Evolutionary conservation across 2,113 vertebrate genomes (phyloP), one percentile per base, ranked within the genome.

Genomic region (Guaruba guarouba): DNA sequence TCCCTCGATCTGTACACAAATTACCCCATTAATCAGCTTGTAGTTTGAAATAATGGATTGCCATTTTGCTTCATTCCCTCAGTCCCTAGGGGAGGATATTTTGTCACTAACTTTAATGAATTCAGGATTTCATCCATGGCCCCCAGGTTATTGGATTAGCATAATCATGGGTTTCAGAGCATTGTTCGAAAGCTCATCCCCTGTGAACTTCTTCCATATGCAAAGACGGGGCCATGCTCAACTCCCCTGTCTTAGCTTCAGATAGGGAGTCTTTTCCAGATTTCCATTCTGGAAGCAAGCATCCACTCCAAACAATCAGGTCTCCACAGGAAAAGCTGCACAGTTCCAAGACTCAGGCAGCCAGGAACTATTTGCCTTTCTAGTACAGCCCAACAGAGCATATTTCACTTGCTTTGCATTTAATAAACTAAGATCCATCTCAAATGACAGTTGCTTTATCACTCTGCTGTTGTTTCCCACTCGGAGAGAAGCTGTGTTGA

Each of bases 51-150:
- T 91, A 95, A 95, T 82, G 70, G 85, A 95, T 95, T 94, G 88
- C 68, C 43, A 75, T 77, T 95, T 95, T 92, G 89, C 44, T 89
- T 91, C 89, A 41, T 82, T 93, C 81, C 70, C 62, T 35, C 31
- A 54, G 70, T 88, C 93, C 81, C 86, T 37, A 20, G 86, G 70
- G 81, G 44, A 88, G 62, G 81, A 92, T 92, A 93, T 94, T 97
- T 92, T 95, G 86, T 94, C 94, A 93, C 92, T 88, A 92, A 92
- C 59, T 94, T 94, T 94, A 96, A 96, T 95, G 94, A 94, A 96
- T 94, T 97, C 94, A 94, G 92, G 91, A 96, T 93, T 97, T 97
- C 86, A 96, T 95, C 92, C 92, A 77, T 39, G 51, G 94, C 88
- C 88, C 93, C 74, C 75, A 31, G 90, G 88, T 94, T 95, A 97